Evolutionary conservation across 2,888 invertebrate species (phyloP).

Genomic region (Baronia brevicornis): DNA sequence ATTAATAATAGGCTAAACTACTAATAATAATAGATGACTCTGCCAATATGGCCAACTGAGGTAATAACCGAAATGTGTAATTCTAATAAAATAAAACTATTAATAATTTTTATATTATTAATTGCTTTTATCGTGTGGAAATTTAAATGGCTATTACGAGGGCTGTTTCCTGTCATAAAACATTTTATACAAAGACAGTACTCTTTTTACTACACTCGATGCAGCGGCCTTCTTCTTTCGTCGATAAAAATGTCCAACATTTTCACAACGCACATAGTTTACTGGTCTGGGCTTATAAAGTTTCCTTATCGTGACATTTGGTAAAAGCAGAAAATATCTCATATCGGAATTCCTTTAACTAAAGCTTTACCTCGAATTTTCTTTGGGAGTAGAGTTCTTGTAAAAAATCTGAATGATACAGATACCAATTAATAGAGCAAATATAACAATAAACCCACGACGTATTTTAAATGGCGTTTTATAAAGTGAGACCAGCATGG

Average conservation of each 20-base stretch:
- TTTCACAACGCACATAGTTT: conserved; percentile 4
- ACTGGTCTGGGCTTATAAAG: conserved; percentile 1
- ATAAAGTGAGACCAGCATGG: conserved; percentile 27
- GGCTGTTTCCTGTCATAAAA: conserved; percentile 8
- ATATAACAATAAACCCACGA: conserved; percentile 31
- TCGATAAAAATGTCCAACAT: conserved; percentile 9
- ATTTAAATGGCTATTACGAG: conserved; percentile 5
- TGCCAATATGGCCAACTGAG: too few species aligned
- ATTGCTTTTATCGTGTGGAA: too few species aligned
- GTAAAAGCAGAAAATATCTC: not conserved
- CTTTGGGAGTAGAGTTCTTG: not conserved
- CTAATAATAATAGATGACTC: too few species aligned
- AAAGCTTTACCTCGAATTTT: too few species aligned
- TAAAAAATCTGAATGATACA: conserved; percentile 20
- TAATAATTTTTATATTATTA: too few species aligned
- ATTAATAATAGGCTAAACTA: too few species aligned
- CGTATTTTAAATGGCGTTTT: conserved; percentile 25
- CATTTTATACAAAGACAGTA: conserved; percentile 6
- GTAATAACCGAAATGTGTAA: too few species aligned
- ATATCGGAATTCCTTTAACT: conserved; percentile 3
- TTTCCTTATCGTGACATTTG: conserved; percentile 1
- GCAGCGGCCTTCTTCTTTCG: conserved; percentile 9
- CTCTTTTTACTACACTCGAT: conserved; percentile 8
- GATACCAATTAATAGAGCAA: conserved; percentile 25
- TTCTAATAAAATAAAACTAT: not conserved